Percentiles rank a stretch among this genome's conserved stretches.
phyloP scores from a whole-genome alignment of 2,797 vertebrate species.

The Coregonus sp. region DNA sequence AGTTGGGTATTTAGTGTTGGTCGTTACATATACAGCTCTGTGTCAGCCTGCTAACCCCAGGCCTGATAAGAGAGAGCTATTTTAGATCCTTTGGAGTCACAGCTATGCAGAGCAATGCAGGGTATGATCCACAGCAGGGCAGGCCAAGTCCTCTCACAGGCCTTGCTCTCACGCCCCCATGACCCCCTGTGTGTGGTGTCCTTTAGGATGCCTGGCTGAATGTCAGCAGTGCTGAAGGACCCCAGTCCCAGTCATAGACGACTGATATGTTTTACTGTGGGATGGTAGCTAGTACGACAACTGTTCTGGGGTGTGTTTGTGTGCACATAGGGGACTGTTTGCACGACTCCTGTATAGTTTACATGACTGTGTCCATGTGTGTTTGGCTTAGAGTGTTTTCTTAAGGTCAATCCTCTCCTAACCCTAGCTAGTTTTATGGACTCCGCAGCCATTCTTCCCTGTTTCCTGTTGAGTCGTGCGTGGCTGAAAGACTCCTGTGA shows the following conservation, averaged over 20 bases:
- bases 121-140: background rate
- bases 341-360: constrained; percentile 17
- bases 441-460: constrained; percentile 5
- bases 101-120: background rate
- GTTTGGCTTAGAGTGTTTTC: constrained; percentile 8
- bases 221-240: background rate
- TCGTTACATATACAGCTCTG: background rate
- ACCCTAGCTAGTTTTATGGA: constrained; percentile 4
- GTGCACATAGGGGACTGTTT: constrained; percentile 1
- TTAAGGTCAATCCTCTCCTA: background rate
- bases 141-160: background rate
- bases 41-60: background rate
- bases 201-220: constrained; percentile 19
- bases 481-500: background rate
- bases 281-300: background rate
- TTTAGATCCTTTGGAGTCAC: background rate
- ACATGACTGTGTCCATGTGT: constrained; percentile 7
- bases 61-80: background rate
- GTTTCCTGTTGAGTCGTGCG: constrained; percentile 7
- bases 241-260: background rate
- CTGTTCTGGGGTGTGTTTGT: background rate
- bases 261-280: background rate
- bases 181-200: constrained; percentile 31
- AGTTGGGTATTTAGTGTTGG: constrained; percentile 27
- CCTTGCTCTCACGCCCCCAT: background rate